A percentile compares a stretch with the other conserved stretches of the same genome.
Conservation (phyloP, 2,888 invertebrate genomes). For the Epicampocera succincta region DNA sequence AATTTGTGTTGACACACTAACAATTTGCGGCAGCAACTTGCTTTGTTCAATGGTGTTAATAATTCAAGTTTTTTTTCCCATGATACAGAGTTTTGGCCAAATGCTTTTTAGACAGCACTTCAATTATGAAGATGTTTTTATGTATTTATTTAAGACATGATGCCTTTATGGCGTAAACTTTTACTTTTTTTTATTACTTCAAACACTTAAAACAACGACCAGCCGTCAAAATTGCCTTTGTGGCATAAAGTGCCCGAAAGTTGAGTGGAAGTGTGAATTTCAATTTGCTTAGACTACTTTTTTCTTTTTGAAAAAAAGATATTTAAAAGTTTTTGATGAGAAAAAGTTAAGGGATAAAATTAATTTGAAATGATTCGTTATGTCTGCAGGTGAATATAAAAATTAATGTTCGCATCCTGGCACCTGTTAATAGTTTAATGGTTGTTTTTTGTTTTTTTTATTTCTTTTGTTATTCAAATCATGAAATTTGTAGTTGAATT, state of each 20-base stretch:
- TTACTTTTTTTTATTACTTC: constrained; percentile 8
- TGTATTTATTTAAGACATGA: neutral
- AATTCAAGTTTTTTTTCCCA: constrained; percentile 64
- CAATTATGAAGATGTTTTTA: too few relatives aligned
- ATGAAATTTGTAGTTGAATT: constrained; percentile 13
- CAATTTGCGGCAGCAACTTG: too few relatives aligned
- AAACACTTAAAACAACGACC: constrained; percentile 24
- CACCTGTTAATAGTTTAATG: constrained; percentile 68
- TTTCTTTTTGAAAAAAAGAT: constrained; percentile 27
- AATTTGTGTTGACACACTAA: too few relatives aligned
- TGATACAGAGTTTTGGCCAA: constrained; percentile 11
- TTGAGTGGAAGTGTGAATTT: constrained; percentile 18
- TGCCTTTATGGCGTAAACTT: constrained; percentile 10
- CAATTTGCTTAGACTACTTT: constrained; percentile 52
- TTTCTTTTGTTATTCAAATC: constrained; percentile 7
- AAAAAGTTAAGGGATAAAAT: constrained; percentile 16
- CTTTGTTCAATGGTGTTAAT: constrained; percentile 54
- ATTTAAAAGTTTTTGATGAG: constrained; percentile 58
- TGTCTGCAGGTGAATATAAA: constrained; percentile 49
- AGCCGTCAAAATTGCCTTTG: neutral
- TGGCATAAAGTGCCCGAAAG: neutral
- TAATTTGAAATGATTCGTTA: constrained; percentile 20
- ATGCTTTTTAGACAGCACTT: constrained; percentile 8
- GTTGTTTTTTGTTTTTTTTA: constrained; percentile 5
- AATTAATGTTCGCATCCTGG: constrained; percentile 59